Base-by-base conservation (phyloP, 2,113 vertebrate species). In the Pica pica region DNA sequence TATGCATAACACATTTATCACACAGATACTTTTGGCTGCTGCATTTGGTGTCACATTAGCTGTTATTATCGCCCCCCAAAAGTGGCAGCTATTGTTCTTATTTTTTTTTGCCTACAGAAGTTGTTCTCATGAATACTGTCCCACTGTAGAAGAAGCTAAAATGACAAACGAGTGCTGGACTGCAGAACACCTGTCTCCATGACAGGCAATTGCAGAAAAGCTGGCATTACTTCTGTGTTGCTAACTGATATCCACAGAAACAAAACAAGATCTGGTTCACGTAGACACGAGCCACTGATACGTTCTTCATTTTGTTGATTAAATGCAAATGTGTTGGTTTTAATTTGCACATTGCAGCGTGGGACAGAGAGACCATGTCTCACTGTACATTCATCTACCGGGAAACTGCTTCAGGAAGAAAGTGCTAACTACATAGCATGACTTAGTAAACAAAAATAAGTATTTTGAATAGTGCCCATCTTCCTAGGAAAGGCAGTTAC, bases 401-500 rank as follows among this genome's bases (percentile, higher is more conserved):
- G 19, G 21, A 73, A 93, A 71, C 41, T 49, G 50, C 57, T 60
- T 69, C n/a, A 60, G 57, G 33, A 77, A 57, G 3, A 31, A 73
- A 83, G 35, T 10, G 2, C 70, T 56, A 30, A 24, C 49, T 57
- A 42, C 8, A 22, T 0, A 24, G 30, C 0, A 0, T 10, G 30
- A 22, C 33, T 75, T 13, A 24, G 23, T 19, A 63, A 78, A 83
- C 27, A 60, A 42, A 68, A 80, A 9, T 3, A 49, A 73, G 18
- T 10, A 1, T 20, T 68, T 90, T 37, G 39, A 13, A 11, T 49
- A 53, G 7, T 41, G 28, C 44, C 31, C 71, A 27, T n/a, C 33
- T 42, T 89, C 52, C 33, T 27, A 55, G 16, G 70, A 82, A 67
- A 22, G 24, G 4, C 1, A 37, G 17, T 8, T 60, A 63, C 15